Conservation (phyloP, 2,888 invertebrate genomes). For the Pandemis cinnamomeana region DNA sequence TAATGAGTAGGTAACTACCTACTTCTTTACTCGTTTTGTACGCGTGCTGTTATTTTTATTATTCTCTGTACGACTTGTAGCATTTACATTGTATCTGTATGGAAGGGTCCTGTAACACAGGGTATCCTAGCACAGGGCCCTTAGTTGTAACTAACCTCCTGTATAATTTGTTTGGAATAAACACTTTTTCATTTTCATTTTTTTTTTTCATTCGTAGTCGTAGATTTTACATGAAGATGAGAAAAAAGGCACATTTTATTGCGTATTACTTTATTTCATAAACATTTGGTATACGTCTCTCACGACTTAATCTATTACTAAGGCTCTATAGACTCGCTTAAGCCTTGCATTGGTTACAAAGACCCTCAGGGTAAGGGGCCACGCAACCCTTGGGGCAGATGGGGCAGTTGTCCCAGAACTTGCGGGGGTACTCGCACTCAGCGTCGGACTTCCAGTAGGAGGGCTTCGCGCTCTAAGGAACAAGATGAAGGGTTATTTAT, state of each 20-base stretch:
- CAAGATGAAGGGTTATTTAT: not conserved
- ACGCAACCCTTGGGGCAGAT: slow-evolving; percentile 11
- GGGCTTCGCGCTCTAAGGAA: not conserved
- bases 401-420: not conserved
- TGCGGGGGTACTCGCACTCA: not conserved
- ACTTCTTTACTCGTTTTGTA: too few relatives aligned
- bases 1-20: too few relatives aligned
- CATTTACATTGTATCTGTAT: too few relatives aligned
- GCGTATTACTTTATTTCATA: not conserved
- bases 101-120: too few relatives aligned
- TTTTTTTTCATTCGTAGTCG: too few relatives aligned
- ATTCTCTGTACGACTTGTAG: too few relatives aligned
- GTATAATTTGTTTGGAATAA: too few relatives aligned
- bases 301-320: not conserved
- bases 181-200: too few relatives aligned
- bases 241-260: too few relatives aligned
- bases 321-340: not conserved
- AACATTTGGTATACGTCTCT: not conserved
- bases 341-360: slow-evolving; percentile 2
- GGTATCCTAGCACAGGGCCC: too few relatives aligned
- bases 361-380: not conserved
- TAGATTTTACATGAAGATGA: not conserved
- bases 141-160: too few relatives aligned
- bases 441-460: not conserved
- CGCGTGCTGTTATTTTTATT: too few relatives aligned